Conservation (phyloP, 2,797 vertebrate species). For the Fringilla coelebs region DNA sequence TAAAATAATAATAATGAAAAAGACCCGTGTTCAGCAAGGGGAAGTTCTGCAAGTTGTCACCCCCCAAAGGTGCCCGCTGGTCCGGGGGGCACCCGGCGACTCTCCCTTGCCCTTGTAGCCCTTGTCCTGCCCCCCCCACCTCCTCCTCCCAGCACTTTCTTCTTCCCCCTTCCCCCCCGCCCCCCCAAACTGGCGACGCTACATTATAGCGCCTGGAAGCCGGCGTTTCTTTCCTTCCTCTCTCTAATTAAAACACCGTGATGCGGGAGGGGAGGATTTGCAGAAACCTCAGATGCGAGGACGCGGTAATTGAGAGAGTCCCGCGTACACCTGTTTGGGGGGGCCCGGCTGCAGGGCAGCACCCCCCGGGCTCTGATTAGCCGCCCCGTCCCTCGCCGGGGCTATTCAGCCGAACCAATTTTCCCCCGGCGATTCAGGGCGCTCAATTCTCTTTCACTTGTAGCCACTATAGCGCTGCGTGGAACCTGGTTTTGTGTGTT, state of each 20-base stretch:
- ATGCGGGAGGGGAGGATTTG: constrained; percentile 27
- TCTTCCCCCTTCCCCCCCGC: neutral
- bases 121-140: neutral
- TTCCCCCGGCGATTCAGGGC: constrained; percentile 83
- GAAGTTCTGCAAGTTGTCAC: neutral
- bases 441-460: constrained; percentile 89
- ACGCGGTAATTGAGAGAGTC: constrained; percentile 84
- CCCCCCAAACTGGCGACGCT: neutral
- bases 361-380: constrained; percentile 85
- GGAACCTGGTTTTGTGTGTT: constrained; percentile 92
- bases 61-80: neutral
- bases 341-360: constrained; percentile 77
- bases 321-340: constrained; percentile 89
- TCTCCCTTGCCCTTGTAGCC: neutral
- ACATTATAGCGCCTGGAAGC: neutral
- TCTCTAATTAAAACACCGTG: constrained; percentile 26
- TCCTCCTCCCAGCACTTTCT: neutral
- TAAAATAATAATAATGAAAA: neutral
- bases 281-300: constrained; percentile 22
- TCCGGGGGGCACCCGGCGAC: neutral
- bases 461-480: constrained; percentile 93
- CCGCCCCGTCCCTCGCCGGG: constrained; percentile 81
- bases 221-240: neutral
- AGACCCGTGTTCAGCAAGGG: neutral
- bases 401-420: constrained; percentile 88